phyloP scores from a whole-genome alignment of 2,797 vertebrate genomes.

The Melanotaenia pygmaea region DNA sequence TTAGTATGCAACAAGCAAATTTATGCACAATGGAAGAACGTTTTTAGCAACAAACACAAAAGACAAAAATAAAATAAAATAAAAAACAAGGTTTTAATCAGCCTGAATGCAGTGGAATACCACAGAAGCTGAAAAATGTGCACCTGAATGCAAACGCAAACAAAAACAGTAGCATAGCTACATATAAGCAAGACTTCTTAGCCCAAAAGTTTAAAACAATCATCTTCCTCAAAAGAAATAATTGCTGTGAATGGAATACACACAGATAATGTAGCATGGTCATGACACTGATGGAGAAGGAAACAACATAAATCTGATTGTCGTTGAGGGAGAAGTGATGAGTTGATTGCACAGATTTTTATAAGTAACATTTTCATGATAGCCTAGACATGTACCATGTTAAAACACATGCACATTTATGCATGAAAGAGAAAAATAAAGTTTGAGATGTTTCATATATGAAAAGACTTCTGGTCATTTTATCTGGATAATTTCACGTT shows the following conservation, averaged over 20 bases:
- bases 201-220: constrained; percentile 41
- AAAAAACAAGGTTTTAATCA: constrained; percentile 70
- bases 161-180: constrained; percentile 69
- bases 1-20: constrained; percentile 71
- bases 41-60: constrained; percentile 21
- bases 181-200: constrained; percentile 44
- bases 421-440: constrained; percentile 10
- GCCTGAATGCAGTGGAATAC: constrained; percentile 54
- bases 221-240: constrained; percentile 45
- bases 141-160: constrained; percentile 65
- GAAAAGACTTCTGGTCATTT: too few species aligned
- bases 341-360: constrained; percentile 70
- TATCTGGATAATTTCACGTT: background rate
- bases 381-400: constrained; percentile 29
- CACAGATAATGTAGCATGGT: constrained; percentile 40
- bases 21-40: constrained; percentile 67
- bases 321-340: constrained; percentile 73
- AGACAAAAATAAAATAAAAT: constrained; percentile 40
- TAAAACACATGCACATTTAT: constrained; percentile 30
- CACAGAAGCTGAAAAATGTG: constrained; percentile 70
- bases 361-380: constrained; percentile 34
- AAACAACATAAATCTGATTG: constrained; percentile 75
- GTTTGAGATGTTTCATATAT: background rate
- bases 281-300: constrained; percentile 39
- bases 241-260: constrained; percentile 52